These are phyloP conservation scores for Molossus alvarezi DNA, from an alignment of 2,797 vertebrate species.

Conservation along the genomic window DNA sequence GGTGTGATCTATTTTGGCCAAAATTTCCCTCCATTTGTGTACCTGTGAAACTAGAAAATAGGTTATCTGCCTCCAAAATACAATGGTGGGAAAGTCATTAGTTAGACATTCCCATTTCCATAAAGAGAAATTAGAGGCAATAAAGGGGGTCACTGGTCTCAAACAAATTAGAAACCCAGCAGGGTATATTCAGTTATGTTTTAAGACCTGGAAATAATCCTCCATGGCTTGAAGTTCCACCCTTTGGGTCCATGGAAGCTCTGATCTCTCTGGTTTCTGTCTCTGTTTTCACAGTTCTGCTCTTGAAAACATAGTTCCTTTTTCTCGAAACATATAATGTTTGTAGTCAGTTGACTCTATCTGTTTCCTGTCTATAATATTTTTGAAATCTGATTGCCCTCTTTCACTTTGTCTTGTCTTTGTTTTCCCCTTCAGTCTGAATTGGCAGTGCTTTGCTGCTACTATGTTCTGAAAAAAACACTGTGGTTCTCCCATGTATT, in stretches of 20 bases:
- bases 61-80: neutral
- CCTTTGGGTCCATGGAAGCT: neutral
- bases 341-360: neutral
- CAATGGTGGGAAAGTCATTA: neutral
- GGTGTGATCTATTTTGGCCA: neutral
- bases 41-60: neutral
- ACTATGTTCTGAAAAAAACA: neutral
- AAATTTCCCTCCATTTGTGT: neutral
- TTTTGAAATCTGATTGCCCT: neutral
- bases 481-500: neutral
- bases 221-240: neutral
- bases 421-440: neutral
- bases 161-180: neutral
- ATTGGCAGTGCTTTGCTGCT: neutral
- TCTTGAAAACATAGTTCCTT: neutral
- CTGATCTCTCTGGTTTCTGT: neutral
- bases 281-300: neutral
- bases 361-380: neutral
- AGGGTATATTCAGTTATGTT: neutral
- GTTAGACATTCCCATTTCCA: neutral
- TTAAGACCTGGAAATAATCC: neutral
- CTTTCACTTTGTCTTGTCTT: neutral
- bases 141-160: neutral
- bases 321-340: neutral
- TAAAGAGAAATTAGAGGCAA: neutral